A percentile compares a stretch with the other conserved stretches of the same genome.
These are phyloP conservation scores for Eristalinus sepulchralis DNA, from an alignment of 2,888 invertebrate genomes.

Conservation along the genomic window DNA sequence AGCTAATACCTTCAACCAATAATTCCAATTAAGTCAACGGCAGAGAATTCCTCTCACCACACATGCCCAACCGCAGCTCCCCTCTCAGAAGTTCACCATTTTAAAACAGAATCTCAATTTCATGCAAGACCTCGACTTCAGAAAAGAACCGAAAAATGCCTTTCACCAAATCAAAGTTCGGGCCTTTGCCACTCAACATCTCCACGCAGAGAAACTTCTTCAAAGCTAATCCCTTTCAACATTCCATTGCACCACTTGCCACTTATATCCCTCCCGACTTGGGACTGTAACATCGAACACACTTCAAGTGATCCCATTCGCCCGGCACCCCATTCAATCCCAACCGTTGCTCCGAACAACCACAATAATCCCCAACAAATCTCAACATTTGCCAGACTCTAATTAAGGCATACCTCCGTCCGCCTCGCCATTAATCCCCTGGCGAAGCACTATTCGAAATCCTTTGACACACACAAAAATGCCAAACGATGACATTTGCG, in stretches of 20 bases:
- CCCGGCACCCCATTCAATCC: not conserved
- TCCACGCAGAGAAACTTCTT: not conserved
- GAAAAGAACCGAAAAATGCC: not conserved
- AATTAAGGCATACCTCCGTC: not conserved
- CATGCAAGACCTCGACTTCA: not conserved
- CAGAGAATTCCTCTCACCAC: not conserved
- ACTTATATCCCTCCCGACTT: not conserved
- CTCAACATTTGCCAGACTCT: not conserved
- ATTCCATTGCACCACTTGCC: not conserved
- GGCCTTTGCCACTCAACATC: not conserved
- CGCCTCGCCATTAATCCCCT: not conserved
- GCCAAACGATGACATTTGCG: conserved; percentile 18
- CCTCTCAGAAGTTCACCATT: not conserved
- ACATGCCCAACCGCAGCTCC: not conserved
- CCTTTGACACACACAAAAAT: conserved; percentile 19
- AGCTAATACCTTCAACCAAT: no score
- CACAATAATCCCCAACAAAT: not conserved
- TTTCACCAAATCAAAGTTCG: not conserved
- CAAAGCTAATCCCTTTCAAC: not conserved
- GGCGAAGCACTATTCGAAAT: not conserved
- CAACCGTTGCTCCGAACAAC: not conserved
- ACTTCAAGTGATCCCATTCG: not conserved
- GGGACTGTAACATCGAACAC: not conserved
- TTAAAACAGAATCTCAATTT: not conserved
- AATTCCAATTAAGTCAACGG: not conserved